Percentiles rank a stretch among this genome's conserved stretches.
phyloP scores from a whole-genome alignment of 2,113 vertebrate genomes.

The Regulus satrapa region DNA sequence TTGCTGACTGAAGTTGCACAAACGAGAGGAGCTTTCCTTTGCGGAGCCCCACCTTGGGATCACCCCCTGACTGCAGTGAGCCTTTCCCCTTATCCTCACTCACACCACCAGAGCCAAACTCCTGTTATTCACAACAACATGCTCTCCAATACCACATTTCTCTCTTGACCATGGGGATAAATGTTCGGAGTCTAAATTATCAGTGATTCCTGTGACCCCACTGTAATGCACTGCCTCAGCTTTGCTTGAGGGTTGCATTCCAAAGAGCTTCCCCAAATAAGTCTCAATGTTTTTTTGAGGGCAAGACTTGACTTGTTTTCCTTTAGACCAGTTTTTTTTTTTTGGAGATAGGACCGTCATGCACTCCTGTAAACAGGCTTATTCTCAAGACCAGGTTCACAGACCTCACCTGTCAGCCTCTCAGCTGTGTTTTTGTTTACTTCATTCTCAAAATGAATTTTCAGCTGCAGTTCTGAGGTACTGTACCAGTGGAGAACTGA shows the following conservation, averaged over 20 bases:
- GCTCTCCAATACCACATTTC: neutral
- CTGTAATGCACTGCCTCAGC: neutral
- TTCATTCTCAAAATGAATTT: neutral
- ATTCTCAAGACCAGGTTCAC: neutral
- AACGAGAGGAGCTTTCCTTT: neutral
- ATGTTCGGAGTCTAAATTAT: neutral
- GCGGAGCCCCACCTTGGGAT: neutral
- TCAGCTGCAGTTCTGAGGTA: neutral
- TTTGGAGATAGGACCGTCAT: neutral
- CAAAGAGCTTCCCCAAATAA: neutral
- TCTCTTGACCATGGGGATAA: neutral
- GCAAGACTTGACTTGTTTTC: rapidly evolving
- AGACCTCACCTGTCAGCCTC: neutral
- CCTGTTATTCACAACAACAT: too few relatives aligned
- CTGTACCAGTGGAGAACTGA: neutral
- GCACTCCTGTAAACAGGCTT: neutral
- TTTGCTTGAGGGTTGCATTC: neutral
- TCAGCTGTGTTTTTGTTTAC: neutral
- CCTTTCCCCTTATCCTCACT: neutral
- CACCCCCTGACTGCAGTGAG: neutral
- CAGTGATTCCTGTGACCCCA: neutral
- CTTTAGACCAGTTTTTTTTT: neutral
- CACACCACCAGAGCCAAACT: neutral
- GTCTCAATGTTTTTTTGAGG: neutral
- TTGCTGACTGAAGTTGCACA: neutral